Base-by-base conservation (phyloP, 2,888 invertebrate species). In the Hemicrepidius hirtus region DNA sequence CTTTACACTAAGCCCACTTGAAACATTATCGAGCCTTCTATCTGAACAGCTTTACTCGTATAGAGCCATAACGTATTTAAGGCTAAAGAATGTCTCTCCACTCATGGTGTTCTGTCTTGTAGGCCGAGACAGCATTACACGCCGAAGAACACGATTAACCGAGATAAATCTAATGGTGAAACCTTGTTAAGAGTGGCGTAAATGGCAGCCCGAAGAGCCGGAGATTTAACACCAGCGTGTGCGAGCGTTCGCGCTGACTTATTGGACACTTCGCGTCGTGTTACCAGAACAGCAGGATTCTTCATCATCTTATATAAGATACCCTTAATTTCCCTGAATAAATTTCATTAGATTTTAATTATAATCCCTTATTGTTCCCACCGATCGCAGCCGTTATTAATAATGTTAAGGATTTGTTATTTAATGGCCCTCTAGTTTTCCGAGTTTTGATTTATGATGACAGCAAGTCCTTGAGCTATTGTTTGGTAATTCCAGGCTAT, bases 131-230 rank as follows among this genome's bases (percentile, higher is more conserved):
- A 85, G 84, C 83, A 81, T 82, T 82, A 85, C 85, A 85, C 80
- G 83, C 82, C 81, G 80, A 82, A 80, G 84, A 85, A 85, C 86
- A 86, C 84, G 86, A 86, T 85, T 84, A 83, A 83, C 79, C 80
- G 79, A 85, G 86, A 86, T 86, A 86, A 86, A 86, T 86, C 86
- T 86, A 86, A 86, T 86, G 86, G 85, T 83, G 84, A 84, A 85
- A 85, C 84, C 82, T 84, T 86, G 86, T 85, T 85, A 84, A 85
- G 81, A 82, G 78, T 80, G 83, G 83, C 83, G 83, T 83, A 84
- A 84, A 84, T 84, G 84, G 82, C 83, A 82, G 81, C 79, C 79
- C 78, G 74, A 79, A 81, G 80, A 81, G 72, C 67, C 60, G 62
- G 41, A 67, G 72, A 72, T 69, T 70, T 75, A 75, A 69, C 72